phyloP scores from a whole-genome alignment of 2,113 vertebrate genomes.

The Thermophis baileyi region DNA sequence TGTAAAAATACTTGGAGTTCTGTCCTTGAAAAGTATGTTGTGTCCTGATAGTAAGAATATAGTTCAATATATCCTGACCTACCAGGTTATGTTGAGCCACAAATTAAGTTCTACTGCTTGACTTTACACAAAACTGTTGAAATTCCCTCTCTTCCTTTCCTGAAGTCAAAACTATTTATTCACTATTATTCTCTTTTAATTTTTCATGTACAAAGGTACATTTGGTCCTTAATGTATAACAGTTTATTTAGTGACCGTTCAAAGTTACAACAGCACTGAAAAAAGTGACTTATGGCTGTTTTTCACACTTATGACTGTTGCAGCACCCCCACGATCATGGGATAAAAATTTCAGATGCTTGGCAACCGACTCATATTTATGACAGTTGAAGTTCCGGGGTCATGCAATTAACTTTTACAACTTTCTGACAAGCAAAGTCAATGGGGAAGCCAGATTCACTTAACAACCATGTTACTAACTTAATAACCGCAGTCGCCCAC shows the following conservation, averaged over 20 bases:
- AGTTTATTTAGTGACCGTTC: neutral
- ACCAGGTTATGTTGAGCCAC: neutral
- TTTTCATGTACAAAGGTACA: neutral
- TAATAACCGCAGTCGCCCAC: neutral
- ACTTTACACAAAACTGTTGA: neutral
- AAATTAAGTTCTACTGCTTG: neutral
- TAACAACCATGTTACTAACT: neutral
- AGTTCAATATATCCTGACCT: neutral
- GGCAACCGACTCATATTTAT: neutral
- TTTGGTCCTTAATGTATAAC: neutral
- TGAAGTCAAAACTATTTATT: neutral
- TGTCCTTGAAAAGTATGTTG: neutral
- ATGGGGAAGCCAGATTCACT: neutral
- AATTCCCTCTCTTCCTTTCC: neutral
- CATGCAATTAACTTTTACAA: neutral
- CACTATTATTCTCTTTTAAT: neutral
- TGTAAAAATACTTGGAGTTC: neutral
- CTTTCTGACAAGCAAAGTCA: neutral
- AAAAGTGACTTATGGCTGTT: neutral
- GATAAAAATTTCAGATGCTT: neutral
- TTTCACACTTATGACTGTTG: neutral
- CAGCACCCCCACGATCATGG: neutral
- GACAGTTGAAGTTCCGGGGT: neutral
- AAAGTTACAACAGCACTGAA: neutral
- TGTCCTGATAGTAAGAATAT: neutral